These are phyloP conservation scores for Rhopalosiphum maidis DNA, from an alignment of 1,140 invertebrate genomes.

Conservation along the genomic window DNA sequence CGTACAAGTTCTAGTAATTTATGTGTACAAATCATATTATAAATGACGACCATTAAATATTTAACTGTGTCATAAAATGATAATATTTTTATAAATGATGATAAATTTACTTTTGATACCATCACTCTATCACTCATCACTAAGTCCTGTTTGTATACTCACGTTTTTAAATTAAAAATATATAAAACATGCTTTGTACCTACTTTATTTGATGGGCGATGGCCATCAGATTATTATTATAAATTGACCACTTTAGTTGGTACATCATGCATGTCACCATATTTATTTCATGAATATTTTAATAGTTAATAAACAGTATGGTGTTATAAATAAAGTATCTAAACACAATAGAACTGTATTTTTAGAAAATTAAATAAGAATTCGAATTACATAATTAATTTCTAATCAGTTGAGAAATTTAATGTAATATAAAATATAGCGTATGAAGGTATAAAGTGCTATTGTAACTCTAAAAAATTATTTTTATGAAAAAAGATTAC, in stretches of 20 bases:
- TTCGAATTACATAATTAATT: neutral
- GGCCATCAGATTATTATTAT: neutral
- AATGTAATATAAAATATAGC: neutral
- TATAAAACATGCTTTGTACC: neutral
- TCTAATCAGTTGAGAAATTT: neutral
- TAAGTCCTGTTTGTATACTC: neutral
- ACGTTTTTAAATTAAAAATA: neutral
- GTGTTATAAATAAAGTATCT: neutral
- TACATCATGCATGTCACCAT: neutral
- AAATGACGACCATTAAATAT: neutral
- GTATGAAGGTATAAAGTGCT: neutral
- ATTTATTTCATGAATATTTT: neutral
- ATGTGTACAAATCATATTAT: neutral
- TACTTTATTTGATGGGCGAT: neutral
- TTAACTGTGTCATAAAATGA: neutral
- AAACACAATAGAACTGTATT: neutral
- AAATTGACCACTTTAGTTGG: neutral
- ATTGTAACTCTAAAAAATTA: neutral
- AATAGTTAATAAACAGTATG: neutral
- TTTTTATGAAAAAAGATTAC: neutral
- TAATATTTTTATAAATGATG: neutral
- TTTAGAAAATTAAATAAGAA: neutral
- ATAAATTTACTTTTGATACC: constrained; percentile 9
- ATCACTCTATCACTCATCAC: too few relatives aligned
- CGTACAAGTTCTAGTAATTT: neutral